Evolutionary conservation across 2,888 invertebrate species (phyloP).

Genomic region (Petrophora chlorosata): DNA sequence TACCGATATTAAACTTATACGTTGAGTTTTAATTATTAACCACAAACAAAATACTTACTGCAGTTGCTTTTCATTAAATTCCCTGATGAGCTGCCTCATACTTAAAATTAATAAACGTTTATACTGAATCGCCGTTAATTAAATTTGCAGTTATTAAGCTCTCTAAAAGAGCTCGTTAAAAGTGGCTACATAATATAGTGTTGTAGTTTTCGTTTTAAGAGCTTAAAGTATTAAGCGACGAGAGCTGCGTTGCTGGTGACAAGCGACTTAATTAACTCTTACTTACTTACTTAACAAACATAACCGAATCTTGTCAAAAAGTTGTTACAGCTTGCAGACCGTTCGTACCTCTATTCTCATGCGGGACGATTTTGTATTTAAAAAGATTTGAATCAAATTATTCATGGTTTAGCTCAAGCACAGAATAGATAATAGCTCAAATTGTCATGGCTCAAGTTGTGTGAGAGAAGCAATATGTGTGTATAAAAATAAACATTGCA

Average conservation of each 20-base stretch:
- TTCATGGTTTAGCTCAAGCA: too few species aligned
- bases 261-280: conserved; percentile 75
- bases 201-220: conserved; percentile 70
- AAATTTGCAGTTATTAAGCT: conserved; percentile 60
- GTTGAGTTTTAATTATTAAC: background rate
- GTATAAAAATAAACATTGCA: too few species aligned
- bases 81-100: conserved; percentile 12
- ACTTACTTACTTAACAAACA: conserved; percentile 61
- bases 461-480: too few species aligned
- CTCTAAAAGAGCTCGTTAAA: conserved; percentile 63
- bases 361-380: conserved; percentile 29
- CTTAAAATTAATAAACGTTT: conserved; percentile 41
- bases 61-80: conserved; percentile 17
- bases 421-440: too few species aligned
- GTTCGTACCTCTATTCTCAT: conserved; percentile 21
- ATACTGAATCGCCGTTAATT: conserved; percentile 59
- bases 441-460: too few species aligned
- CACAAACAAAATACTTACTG: background rate
- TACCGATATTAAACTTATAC: too few species aligned
- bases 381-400: conserved; percentile 27
- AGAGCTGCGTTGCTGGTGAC: conserved; percentile 64
- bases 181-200: conserved; percentile 61
- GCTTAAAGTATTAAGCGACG: conserved; percentile 70
- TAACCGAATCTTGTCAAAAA: conserved; percentile 55
- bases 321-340: conserved; percentile 34